Evolutionary conservation across 2,888 invertebrate species (phyloP), one percentile per base, ranked within the genome.

Genomic region (Himalopsyche anomala): DNA sequence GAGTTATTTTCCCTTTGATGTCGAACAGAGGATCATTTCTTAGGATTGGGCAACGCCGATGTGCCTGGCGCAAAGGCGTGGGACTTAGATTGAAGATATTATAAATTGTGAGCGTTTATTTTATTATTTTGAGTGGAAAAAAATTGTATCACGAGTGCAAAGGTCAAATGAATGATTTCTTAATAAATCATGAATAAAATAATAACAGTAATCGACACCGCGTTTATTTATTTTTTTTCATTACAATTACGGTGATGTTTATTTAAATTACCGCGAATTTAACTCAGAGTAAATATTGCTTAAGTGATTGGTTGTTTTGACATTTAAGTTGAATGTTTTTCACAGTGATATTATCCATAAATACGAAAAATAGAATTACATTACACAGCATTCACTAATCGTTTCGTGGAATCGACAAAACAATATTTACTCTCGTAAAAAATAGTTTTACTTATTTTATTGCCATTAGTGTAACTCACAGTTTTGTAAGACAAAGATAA

Each of bases 1-100:
- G 83, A 82, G 80, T 85, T 83, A 86, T 87, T 87, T 51, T 83
- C 45, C 56, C 54, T 84, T 80, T 84, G 80, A 80, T 28, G 84
- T 55, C 45, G 80, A 80, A 62, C 82, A 54, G 36, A 42, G 82
- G 36, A 51, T 51, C 62, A 62, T 62, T 62, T 19, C 62, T 19
- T 62, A 62, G 19, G 28, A 62, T 62, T 62, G 62, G 28, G 62
- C 28, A 62, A 62, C 11, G 15, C 28, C 28, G n/a, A 62, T 51
- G 45, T 45, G 51, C 51, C 12, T 6, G 51, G 51, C 15, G 51
- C 51, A 62, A 62, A 62, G 62, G 62, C 28, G 62, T 62, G 62
- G 28, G n/a, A 62, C 28, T 19, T 19, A 62, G n/a, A 62, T 62
- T 19, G 19, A n/a, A 19, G 28, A 62, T 62, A 62, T 19, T 62